Conservation (phyloP, 1,140 invertebrate genomes). For the Chelonus insularis region DNA sequence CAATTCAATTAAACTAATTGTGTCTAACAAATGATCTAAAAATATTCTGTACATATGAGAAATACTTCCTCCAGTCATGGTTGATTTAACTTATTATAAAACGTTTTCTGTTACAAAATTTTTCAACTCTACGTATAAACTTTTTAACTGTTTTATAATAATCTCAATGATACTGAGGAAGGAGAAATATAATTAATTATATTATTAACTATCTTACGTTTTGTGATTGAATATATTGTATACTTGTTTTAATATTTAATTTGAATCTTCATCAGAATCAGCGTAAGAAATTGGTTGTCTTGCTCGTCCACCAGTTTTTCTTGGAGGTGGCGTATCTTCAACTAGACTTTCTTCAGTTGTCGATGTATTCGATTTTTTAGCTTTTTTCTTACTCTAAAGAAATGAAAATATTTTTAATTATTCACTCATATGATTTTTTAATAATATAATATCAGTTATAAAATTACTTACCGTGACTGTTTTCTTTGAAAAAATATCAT, state of each 20-base stretch:
- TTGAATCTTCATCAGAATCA: conserved; percentile 39
- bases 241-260: neutral
- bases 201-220: neutral
- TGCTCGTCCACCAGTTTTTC: conserved; percentile 36
- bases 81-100: conserved; percentile 17
- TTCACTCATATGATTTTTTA: too few relatives aligned
- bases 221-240: neutral
- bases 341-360: conserved; percentile 28
- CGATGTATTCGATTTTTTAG: conserved; percentile 41
- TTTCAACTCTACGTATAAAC: neutral
- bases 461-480: conserved; percentile 31
- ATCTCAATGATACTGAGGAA: too few relatives aligned
- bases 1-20: neutral
- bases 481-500: conserved; percentile 39
- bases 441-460: conserved; percentile 6
- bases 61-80: conserved; percentile 14
- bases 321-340: conserved; percentile 31
- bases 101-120: neutral
- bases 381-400: conserved; percentile 42
- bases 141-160: neutral
- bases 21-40: neutral
- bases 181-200: neutral
- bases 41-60: neutral
- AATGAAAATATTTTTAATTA: conserved; percentile 6
- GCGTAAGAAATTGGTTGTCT: conserved; percentile 48